A percentile compares a stretch with the other conserved stretches of the same genome.
Evolutionary conservation across 2,888 invertebrate species (phyloP).

Genomic region (Electrophaes corylata): DNA sequence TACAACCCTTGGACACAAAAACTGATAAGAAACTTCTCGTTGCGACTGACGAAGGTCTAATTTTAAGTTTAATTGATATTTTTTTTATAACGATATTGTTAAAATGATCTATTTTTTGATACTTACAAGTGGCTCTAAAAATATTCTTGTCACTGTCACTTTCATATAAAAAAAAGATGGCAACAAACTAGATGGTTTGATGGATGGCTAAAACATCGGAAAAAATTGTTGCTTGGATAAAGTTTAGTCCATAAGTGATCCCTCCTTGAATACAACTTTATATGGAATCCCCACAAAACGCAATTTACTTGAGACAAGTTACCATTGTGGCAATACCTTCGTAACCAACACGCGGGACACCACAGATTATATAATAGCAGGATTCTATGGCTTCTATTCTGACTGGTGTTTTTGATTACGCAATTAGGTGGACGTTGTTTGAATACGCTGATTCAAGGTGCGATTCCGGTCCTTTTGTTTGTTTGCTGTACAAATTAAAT

Average conservation of each 20-base stretch:
- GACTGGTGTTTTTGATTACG: constrained; percentile 28
- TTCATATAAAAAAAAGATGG: too few species aligned
- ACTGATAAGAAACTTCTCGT: neutral
- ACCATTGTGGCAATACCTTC: constrained; percentile 64
- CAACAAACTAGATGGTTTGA: too few species aligned
- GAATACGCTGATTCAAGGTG: constrained; percentile 14
- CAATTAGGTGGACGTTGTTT: constrained; percentile 26
- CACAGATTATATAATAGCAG: constrained; percentile 22
- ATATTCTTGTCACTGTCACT: too few species aligned
- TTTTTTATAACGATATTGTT: too few species aligned
- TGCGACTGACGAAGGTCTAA: neutral
- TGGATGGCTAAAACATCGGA: too few species aligned
- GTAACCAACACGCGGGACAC: constrained; percentile 34
- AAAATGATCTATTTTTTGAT: too few species aligned
- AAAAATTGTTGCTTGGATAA: too few species aligned
- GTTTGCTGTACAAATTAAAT: constrained; percentile 7
- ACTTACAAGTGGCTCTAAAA: too few species aligned
- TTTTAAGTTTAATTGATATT: neutral
- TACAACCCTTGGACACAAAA: constrained; percentile 6
- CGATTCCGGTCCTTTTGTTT: constrained; percentile 20
- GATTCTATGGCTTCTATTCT: constrained; percentile 30
- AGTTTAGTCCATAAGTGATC: neutral
- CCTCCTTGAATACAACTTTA: constrained; percentile 42
- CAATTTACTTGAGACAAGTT: constrained; percentile 72
- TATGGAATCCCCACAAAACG: constrained; percentile 51